Conservation (phyloP, 2,888 invertebrate genomes). For the Tiphia femorata region DNA sequence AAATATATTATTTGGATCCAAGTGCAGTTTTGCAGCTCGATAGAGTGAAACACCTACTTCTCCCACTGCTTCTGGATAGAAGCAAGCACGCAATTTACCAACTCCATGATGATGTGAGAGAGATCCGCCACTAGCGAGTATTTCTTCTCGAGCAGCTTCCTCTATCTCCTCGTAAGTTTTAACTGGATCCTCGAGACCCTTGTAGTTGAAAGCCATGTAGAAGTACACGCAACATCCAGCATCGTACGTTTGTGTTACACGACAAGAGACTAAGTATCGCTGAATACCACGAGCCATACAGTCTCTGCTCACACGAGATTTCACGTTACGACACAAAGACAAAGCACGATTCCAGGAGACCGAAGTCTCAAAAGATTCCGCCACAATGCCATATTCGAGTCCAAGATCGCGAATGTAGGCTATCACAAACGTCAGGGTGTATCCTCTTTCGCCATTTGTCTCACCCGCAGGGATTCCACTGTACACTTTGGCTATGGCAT, state of each 20-base stretch:
- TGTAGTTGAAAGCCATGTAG: conserved; percentile 88
- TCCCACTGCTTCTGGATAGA: conserved; percentile 89
- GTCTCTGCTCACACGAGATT: conserved; percentile 79
- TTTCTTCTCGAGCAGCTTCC: conserved; percentile 89
- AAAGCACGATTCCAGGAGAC: conserved; percentile 95
- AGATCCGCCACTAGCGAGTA: conserved; percentile 90
- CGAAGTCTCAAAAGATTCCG: conserved; percentile 99
- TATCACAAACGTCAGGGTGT: conserved; percentile 96
- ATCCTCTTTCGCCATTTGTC: conserved; percentile 94
- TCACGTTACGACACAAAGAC: conserved; percentile 89
- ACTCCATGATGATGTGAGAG: conserved; percentile 98
- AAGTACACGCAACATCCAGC: conserved; percentile 97
- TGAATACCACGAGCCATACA: conserved; percentile 74
- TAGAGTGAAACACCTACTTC: conserved; percentile 83
- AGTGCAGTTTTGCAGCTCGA: conserved; percentile 83
- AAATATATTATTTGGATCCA: conserved; percentile 97
- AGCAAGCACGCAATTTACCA: conserved; percentile 91
- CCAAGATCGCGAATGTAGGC: conserved; percentile 97
- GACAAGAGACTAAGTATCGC: conserved; percentile 80
- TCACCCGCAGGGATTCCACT: conserved; percentile 93
- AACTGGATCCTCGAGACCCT: conserved; percentile 77
- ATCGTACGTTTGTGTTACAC: conserved; percentile 97
- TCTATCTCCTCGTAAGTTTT: conserved; percentile 89
- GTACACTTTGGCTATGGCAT: conserved; percentile 80
- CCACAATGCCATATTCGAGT: conserved; percentile 87